These are phyloP conservation scores for Platerodrilus igneus DNA, from an alignment of 2,888 invertebrate species.

Conservation along the genomic window DNA sequence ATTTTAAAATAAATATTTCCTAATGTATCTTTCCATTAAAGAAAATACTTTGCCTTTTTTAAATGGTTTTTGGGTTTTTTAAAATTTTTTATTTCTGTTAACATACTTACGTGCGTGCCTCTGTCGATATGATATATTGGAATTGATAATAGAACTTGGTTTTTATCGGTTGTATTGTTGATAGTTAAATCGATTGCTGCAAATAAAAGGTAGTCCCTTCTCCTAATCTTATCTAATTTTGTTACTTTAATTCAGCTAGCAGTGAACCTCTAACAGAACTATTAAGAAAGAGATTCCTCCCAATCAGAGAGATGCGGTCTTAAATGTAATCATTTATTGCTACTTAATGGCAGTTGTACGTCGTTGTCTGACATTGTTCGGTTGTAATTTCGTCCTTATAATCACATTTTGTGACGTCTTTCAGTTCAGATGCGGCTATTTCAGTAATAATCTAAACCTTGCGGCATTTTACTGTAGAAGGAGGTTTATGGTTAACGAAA, in stretches of 20 bases:
- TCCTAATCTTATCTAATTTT: constrained; percentile 6
- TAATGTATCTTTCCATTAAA: too few species aligned
- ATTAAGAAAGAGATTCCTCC: constrained; percentile 6
- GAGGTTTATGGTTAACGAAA: too few species aligned
- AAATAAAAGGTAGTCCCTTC: background rate
- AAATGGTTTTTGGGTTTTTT: too few species aligned
- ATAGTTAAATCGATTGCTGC: background rate
- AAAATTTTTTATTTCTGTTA: too few species aligned
- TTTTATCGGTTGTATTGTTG: too few species aligned
- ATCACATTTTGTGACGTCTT: constrained; percentile 5
- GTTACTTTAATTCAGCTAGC: constrained; percentile 7
- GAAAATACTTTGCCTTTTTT: too few species aligned
- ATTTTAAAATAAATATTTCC: too few species aligned
- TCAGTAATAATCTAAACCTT: too few species aligned
- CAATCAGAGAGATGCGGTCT: constrained; percentile 8
- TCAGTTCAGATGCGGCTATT: constrained; percentile 1
- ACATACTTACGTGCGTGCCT: too few species aligned
- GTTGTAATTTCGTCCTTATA: constrained; percentile 3
- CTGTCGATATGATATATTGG: too few species aligned
- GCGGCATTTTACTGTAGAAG: too few species aligned
- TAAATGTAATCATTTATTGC: constrained; percentile 5
- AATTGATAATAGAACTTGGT: too few species aligned
- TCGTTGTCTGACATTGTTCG: constrained; percentile 6
- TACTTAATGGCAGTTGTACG: constrained; percentile 3
- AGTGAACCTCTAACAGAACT: constrained; percentile 6